phyloP scores from a whole-genome alignment of 2,888 invertebrate genomes.

The Melikaiella ostensackeni region DNA sequence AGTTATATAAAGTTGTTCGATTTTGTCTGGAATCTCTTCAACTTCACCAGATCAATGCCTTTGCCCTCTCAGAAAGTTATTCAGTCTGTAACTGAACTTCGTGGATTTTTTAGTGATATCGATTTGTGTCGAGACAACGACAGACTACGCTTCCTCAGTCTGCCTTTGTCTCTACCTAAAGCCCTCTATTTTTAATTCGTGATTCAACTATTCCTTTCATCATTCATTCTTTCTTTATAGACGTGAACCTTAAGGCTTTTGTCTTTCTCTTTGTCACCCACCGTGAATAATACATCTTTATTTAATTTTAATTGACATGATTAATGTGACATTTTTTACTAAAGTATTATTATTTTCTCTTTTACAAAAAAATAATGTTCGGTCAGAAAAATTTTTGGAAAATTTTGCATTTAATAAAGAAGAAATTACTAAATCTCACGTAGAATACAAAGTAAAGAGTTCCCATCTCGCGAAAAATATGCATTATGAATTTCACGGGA shows the following conservation, averaged over 20 bases:
- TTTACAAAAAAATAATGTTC: too few relatives aligned
- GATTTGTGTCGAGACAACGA: conserved; percentile 52
- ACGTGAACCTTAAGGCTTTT: neutral
- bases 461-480: too few relatives aligned
- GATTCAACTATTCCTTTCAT: neutral
- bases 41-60: conserved; percentile 20
- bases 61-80: conserved; percentile 49
- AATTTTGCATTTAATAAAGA: too few relatives aligned
- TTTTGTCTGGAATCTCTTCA: neutral
- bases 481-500: too few relatives aligned
- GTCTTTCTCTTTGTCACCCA: neutral
- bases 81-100: conserved; percentile 56
- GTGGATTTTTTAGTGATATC: conserved; percentile 67
- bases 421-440: too few relatives aligned
- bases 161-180: conserved; percentile 20
- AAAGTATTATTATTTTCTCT: too few relatives aligned
- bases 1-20: too few relatives aligned
- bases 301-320: too few relatives aligned
- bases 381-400: too few relatives aligned
- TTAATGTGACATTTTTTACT: too few relatives aligned
- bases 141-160: conserved; percentile 22
- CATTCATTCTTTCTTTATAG: neutral
- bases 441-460: too few relatives aligned
- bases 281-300: too few relatives aligned
- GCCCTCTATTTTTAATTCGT: neutral